A percentile compares a stretch with the other conserved stretches of the same genome.
Evolutionary conservation across 2,113 vertebrate genomes (phyloP).

Genomic region (Chelonoidis abingdonii): DNA sequence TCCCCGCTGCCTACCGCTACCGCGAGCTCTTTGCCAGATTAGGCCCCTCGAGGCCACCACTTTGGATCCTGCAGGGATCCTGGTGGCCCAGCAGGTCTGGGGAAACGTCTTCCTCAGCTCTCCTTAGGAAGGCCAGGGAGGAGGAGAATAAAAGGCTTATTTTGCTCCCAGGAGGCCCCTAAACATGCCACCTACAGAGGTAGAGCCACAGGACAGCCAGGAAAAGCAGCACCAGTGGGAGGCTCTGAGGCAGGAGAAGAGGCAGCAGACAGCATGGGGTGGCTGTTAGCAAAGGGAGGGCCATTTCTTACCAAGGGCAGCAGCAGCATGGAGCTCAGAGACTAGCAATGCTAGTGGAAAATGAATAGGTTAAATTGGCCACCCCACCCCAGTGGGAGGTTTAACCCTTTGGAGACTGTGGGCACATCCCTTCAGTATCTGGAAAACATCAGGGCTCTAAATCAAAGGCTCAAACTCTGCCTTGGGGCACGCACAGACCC

Average conservation of each 20-base stretch:
- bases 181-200: not conserved
- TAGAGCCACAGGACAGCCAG: not conserved
- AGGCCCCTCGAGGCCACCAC: rapidly evolving
- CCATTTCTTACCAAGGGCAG: not conserved
- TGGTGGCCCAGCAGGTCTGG: not conserved
- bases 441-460: not conserved
- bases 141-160: not conserved
- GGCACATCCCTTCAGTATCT: not conserved
- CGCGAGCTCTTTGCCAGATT: not conserved
- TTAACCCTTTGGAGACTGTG: not conserved
- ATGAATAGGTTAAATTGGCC: not conserved
- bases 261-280: not conserved
- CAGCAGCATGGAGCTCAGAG: not conserved
- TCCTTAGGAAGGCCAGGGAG: not conserved
- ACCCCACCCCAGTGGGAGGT: not conserved
- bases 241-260: not conserved
- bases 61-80: not conserved
- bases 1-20: not conserved
- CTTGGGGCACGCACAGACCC: not conserved
- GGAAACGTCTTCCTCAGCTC: not conserved
- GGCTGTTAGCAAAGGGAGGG: not conserved
- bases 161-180: not conserved
- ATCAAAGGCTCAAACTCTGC: not conserved
- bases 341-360: not conserved
- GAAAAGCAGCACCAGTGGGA: not conserved